phyloP scores from a whole-genome alignment of 2,888 invertebrate species.

The Hemicrepidius hirtus region DNA sequence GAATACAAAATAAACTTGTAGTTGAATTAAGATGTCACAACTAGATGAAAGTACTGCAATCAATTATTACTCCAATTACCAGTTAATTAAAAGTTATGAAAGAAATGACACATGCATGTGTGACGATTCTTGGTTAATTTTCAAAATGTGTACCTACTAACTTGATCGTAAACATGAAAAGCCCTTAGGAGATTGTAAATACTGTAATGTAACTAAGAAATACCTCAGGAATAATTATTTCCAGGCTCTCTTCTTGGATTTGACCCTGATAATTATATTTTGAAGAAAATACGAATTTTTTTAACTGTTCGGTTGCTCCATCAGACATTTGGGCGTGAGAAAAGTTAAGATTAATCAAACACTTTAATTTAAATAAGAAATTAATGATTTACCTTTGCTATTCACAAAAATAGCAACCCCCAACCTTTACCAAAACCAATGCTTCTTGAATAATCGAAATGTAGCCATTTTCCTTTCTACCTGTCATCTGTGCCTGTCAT shows the following conservation, averaged over 20 bases:
- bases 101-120: too few species aligned
- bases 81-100: too few species aligned
- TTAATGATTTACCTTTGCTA: neutral
- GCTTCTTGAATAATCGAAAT: neutral
- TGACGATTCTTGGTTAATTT: too few species aligned
- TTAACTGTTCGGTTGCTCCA: conserved; percentile 81
- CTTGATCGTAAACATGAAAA: too few species aligned
- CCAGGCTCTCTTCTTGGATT: conserved; percentile 81
- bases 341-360: neutral
- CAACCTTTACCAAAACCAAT: neutral
- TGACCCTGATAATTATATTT: conserved; percentile 76
- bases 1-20: too few species aligned
- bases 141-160: too few species aligned
- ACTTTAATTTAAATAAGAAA: neutral
- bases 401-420: neutral
- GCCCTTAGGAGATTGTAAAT: too few species aligned
- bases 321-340: conserved; percentile 75
- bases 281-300: conserved; percentile 88
- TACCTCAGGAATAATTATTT: conserved; percentile 88
- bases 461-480: too few species aligned
- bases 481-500: too few species aligned
- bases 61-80: too few species aligned
- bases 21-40: too few species aligned
- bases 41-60: too few species aligned
- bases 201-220: conserved; percentile 6